These are phyloP conservation scores for Chaetodon auriga DNA, from an alignment of 2,113 vertebrate species.

Conservation along the genomic window DNA sequence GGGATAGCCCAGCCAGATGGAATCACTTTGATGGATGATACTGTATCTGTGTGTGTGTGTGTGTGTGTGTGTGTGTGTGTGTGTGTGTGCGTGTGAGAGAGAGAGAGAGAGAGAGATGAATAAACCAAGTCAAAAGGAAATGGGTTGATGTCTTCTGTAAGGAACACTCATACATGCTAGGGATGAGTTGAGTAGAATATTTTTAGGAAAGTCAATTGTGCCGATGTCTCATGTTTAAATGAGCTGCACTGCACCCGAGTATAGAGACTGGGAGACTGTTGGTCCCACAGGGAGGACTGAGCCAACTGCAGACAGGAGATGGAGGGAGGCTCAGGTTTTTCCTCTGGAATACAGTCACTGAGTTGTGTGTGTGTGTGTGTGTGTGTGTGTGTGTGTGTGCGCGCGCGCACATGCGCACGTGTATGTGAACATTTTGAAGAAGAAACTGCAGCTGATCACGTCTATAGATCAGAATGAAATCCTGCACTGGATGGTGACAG, in stretches of 20 bases:
- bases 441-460: background rate
- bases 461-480: background rate
- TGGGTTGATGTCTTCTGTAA: background rate
- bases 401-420: too few relatives aligned
- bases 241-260: constrained; percentile 19
- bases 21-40: constrained; percentile 41
- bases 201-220: background rate
- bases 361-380: background rate
- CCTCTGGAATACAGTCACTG: background rate
- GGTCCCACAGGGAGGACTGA: background rate
- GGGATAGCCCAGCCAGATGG: constrained; percentile 44
- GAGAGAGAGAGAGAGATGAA: constrained; percentile 6
- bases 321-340: background rate
- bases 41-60: background rate
- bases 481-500: background rate
- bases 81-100: background rate
- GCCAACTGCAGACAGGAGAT: background rate
- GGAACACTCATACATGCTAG: background rate
- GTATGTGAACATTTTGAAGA: too few relatives aligned
- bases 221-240: constrained; percentile 24
- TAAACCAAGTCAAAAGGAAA: background rate
- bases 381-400: background rate
- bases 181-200: background rate
- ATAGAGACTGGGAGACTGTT: background rate
- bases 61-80: constrained; percentile 1